These are phyloP conservation scores for Blastomussa wellsi DNA, from an alignment of 92 coral and sea anemone species.

Conservation along the genomic window DNA sequence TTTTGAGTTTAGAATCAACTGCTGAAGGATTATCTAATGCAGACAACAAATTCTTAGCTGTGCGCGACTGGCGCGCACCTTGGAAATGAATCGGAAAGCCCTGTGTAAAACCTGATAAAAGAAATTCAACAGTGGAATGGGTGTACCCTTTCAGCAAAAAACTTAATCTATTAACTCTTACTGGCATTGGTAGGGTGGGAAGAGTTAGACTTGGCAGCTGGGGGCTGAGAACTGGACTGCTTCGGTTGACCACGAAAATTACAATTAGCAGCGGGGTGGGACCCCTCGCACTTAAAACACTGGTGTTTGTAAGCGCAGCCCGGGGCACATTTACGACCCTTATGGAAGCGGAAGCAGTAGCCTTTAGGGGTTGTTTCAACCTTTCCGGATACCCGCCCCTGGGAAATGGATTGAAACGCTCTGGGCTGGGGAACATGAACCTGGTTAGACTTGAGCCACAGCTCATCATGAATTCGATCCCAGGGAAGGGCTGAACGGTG, in stretches of 20 bases:
- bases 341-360: slow-evolving; percentile 40
- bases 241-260: slow-evolving; percentile 48
- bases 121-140: slow-evolving; percentile 40
- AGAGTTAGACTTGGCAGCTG: slow-evolving; percentile 5
- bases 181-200: slow-evolving; percentile 57
- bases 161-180: slow-evolving; percentile 36
- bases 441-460: slow-evolving; percentile 57
- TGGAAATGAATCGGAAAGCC: slow-evolving; percentile 60
- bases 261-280: slow-evolving; percentile 39
- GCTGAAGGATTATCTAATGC: slow-evolving; percentile 30
- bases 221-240: slow-evolving; percentile 16
- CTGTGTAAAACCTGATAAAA: slow-evolving; percentile 40
- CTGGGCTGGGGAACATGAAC: neutral
- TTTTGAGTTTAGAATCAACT: slow-evolving; percentile 36
- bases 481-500: slow-evolving; percentile 48
- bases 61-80: slow-evolving; percentile 23
- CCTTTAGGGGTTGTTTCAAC: slow-evolving; percentile 42
- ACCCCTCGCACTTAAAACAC: slow-evolving; percentile 56
- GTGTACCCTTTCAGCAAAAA: slow-evolving; percentile 35
- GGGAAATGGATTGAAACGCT: neutral
- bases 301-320: slow-evolving; percentile 52
- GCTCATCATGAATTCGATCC: slow-evolving; percentile 50
- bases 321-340: slow-evolving; percentile 36
- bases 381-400: neutral
- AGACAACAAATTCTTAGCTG: slow-evolving; percentile 35